Evolutionary conservation across 1,140 invertebrate species (phyloP), one percentile per base, ranked within the genome.

Genomic region (Halictus rubicundus): DNA sequence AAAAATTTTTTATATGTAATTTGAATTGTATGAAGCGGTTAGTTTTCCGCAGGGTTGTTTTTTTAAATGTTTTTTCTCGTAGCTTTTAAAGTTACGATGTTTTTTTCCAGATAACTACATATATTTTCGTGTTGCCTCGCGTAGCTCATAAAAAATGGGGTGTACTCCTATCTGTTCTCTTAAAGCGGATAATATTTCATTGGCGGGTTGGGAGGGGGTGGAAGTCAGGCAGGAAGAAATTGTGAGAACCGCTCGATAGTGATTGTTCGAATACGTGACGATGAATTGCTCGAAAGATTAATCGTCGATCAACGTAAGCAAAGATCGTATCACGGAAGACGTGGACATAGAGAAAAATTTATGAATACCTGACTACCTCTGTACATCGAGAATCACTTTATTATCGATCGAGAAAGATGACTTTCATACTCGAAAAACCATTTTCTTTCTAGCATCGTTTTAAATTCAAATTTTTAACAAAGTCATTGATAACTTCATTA

Each of bases 161-260:
- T 16, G 27, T 52, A 39, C 46, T 54, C n/a, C 71, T 54, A 42
- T 75, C 46, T 63, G 54, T 49, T 54, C 25, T 49, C 42, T 57
- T 81, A 49, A 77, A 60, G 74, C 59, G 9, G 79, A 77, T 59
- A 65, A 81, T 81, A 81, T 70, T 70, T 81, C 79, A 81, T 14
- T 42, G 64, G 32, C 14, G 61, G 49, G 10, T 27, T 21, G 23
- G 27, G 37, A 42, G 63, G 68, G 27, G 37, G 61, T 5, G 46
- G 25, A 32, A 25, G 65, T 27, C 42, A 23, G 57, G 19, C 19
- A 16, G 57, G 46, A 68, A 81, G 73, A 70, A 70, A 66, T 68
- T 46, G 68, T 63, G 12, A 60, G 65, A 76, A n/a, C 37, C 52
- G 49, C n/a, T 64, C 42, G 54, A 81, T 57, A 63, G 39, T 19